Percentiles rank a stretch among this genome's conserved stretches.
Evolutionary conservation across 92 coral and sea anemone genomes (phyloP).

Genomic region (Umimayanthus kanabou): DNA sequence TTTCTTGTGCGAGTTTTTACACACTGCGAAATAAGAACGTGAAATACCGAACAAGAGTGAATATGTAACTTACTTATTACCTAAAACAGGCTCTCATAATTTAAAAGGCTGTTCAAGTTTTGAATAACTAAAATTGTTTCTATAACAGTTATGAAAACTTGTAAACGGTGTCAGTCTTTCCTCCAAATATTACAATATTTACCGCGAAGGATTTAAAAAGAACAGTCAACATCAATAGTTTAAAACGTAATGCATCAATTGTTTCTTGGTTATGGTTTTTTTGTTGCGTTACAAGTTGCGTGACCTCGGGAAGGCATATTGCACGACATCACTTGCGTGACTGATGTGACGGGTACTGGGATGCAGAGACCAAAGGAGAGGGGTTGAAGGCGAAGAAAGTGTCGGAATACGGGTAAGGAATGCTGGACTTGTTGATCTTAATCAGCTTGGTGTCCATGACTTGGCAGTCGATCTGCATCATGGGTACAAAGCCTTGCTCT

Average conservation of each 20-base stretch:
- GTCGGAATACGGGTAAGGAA: conserved; percentile 78
- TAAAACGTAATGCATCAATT: background rate
- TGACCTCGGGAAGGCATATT: background rate
- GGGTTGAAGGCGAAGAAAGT: conserved; percentile 59
- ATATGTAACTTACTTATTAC: background rate
- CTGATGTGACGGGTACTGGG: conserved; percentile 32
- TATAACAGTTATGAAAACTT: too few species aligned
- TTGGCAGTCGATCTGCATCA: conserved; percentile 97
- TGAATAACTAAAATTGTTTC: background rate
- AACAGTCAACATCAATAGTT: background rate
- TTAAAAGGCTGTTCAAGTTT: too few species aligned
- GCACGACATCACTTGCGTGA: conserved; percentile 16
- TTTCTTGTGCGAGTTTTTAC: background rate
- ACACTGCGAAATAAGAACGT: background rate
- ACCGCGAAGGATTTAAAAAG: background rate
- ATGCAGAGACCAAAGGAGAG: conserved; percentile 43
- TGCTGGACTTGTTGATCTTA: conserved; percentile 86
- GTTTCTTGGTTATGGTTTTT: background rate
- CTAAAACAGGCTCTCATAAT: background rate
- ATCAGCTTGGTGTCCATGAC: conserved; percentile 86
- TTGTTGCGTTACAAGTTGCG: too few species aligned
- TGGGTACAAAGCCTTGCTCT: conserved; percentile 75
- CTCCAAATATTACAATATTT: background rate
- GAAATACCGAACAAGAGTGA: background rate
- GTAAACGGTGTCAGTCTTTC: too few species aligned